Base-by-base conservation (phyloP, 1,140 invertebrate species). In the Trachymyrmex cornetzi region DNA sequence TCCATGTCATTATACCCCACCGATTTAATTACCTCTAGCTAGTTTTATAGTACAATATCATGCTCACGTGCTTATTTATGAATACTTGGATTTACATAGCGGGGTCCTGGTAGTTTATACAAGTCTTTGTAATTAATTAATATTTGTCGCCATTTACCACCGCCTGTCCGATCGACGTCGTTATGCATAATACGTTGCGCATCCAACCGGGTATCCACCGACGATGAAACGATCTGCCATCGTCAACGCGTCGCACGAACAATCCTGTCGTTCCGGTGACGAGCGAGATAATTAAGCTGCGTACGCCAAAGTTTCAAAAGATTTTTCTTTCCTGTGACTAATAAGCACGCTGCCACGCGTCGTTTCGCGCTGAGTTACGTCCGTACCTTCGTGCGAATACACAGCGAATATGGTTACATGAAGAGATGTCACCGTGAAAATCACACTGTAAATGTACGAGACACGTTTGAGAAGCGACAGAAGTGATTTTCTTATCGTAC, bases 121-220 rank as follows among this genome's bases (percentile, higher is more conserved):
- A 38, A 44, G 69, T 77, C 79, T 63, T 86, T 72, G 64, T 72
- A 88, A 86, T 92, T 93, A 94, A 94, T 94, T 95, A 94, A 94
- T 95, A 94, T 93, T 95, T 94, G 94, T 94, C 93, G 92, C 93
- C 93, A 93, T 94, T 93, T 93, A 79, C 85, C 63, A 81, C 77
- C 64, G 74, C 81, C 48, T 14, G 61, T 53, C 55, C n/a, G 19
- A 16, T 6, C 66, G 44, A 19, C 11, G 61, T 88, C 69, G 30
- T 50, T 30, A 30, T 57, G 9, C 38, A 53, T n/a, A 55, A 79
- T 66, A 74, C 30, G 61, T n/a, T 38, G 48, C 57, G 16, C 11
- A 5, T 48, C 16, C 50, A 44, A 63, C 14, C 57, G 57, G 44
- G 30, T 50, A 59, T 19, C 6, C 44, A 24, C n/a, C 30, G 11